Percentiles rank a stretch among this genome's conserved stretches.
These are phyloP conservation scores for Vultur gryphus DNA, from an alignment of 2,797 vertebrate genomes.

Conservation along the genomic window DNA sequence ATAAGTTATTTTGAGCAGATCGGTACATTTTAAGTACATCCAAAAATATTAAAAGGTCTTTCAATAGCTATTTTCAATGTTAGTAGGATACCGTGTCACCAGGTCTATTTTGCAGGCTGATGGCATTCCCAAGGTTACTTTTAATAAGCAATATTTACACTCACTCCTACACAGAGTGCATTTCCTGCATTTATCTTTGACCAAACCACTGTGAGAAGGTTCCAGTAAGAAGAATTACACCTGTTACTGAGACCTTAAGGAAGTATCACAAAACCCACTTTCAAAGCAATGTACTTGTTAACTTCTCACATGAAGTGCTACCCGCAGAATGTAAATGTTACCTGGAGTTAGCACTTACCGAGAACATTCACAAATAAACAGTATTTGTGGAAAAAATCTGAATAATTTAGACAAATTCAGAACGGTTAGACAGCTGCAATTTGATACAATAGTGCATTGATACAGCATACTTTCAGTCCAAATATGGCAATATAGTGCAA, in stretches of 20 bases:
- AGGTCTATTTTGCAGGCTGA: not conserved
- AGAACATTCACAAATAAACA: not conserved
- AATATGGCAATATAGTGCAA: slow-evolving; percentile 80
- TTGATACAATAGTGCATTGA: slow-evolving; percentile 64
- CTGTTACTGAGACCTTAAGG: not conserved
- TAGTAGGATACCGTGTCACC: not conserved
- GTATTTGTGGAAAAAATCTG: not conserved
- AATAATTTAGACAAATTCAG: not conserved
- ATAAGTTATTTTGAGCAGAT: not conserved
- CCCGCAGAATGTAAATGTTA: not conserved
- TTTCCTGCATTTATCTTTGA: not conserved
- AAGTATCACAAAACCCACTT: not conserved
- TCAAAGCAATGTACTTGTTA: not conserved
- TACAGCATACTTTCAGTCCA: slow-evolving; percentile 74
- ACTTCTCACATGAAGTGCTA: not conserved
- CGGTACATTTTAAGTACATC: not conserved
- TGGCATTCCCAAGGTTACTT: not conserved
- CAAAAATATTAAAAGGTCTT: not conserved
- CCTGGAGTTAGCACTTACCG: not conserved
- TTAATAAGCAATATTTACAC: not conserved
- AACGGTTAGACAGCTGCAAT: slow-evolving; percentile 2
- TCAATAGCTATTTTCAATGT: not conserved
- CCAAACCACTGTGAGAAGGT: not conserved
- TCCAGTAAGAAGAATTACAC: not conserved
- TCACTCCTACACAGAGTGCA: not conserved